These are phyloP conservation scores for Glaucopsyche alexis DNA, from an alignment of 2,888 invertebrate genomes.

Conservation along the genomic window DNA sequence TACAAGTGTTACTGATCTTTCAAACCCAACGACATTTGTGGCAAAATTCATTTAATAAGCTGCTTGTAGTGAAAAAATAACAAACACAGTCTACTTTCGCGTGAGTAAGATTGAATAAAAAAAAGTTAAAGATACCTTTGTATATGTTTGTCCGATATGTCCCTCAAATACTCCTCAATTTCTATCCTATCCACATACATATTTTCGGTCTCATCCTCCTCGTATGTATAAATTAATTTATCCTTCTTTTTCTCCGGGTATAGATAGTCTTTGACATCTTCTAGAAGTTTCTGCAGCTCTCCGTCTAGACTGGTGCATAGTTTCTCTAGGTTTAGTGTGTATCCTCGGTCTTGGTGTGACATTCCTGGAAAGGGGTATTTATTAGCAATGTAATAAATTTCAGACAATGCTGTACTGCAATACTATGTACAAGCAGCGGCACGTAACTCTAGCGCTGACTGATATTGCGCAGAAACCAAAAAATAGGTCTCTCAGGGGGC, in stretches of 20 bases:
- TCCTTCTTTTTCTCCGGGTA: conserved; percentile 69
- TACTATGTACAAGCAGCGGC: too few relatives aligned
- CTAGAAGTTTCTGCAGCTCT: conserved; percentile 81
- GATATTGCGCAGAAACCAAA: too few relatives aligned
- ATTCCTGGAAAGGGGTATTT: conserved; percentile 60
- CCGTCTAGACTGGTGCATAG: conserved; percentile 84
- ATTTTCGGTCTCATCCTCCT: conserved; percentile 61
- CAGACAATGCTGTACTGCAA: too few relatives aligned
- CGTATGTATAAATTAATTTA: conserved; percentile 56
- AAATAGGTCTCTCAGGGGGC: too few relatives aligned
- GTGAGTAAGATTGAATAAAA: too few relatives aligned
- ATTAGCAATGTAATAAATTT: too few relatives aligned
- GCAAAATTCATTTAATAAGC: too few relatives aligned
- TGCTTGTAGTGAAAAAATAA: too few relatives aligned
- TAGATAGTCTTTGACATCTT: conserved; percentile 85
- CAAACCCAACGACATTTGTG: too few relatives aligned
- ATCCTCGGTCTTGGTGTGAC: conserved; percentile 90
- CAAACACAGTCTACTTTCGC: too few relatives aligned
- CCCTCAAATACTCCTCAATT: conserved; percentile 75
- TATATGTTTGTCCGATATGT: conserved; percentile 69
- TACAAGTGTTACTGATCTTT: too few relatives aligned
- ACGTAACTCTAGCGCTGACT: too few relatives aligned
- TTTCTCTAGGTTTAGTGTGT: conserved; percentile 85
- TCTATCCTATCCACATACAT: conserved; percentile 71
- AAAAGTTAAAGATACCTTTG: conserved; percentile 56